Evolutionary conservation across 2,113 vertebrate genomes (phyloP).

Genomic region (Oryzias woworae): DNA sequence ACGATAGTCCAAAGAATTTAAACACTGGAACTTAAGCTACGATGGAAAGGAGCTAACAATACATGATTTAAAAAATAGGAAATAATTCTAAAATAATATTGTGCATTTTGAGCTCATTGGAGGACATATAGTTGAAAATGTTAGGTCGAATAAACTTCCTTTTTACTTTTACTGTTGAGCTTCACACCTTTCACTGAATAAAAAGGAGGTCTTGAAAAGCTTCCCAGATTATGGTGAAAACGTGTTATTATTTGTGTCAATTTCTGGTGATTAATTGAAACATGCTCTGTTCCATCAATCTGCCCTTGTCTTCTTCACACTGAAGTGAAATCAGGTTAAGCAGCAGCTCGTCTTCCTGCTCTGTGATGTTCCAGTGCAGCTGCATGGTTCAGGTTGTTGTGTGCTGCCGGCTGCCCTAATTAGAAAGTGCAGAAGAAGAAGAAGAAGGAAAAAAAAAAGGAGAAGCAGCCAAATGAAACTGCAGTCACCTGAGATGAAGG

Average conservation of each 20-base stretch:
- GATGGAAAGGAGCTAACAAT: too few species aligned
- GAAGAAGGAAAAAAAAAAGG: slow-evolving; percentile 20
- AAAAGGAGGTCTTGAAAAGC: background rate
- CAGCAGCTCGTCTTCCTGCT: slow-evolving; percentile 58
- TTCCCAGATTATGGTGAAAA: background rate
- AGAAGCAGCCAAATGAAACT: slow-evolving; percentile 62
- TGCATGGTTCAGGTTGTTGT: slow-evolving; percentile 66
- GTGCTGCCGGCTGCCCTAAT: slow-evolving; percentile 76
- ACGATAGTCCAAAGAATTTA: too few species aligned
- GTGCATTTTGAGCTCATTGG: too few species aligned
- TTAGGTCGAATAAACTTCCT: too few species aligned
- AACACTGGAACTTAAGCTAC: too few species aligned
- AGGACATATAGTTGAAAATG: too few species aligned
- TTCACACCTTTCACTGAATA: too few species aligned
- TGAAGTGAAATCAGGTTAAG: slow-evolving; percentile 75
- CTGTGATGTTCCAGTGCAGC: slow-evolving; percentile 37
- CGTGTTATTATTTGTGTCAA: slow-evolving; percentile 27
- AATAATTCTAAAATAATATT: too few species aligned
- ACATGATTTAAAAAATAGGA: too few species aligned
- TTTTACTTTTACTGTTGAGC: too few species aligned
- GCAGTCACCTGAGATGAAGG: slow-evolving; percentile 82
- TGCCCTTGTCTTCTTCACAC: slow-evolving; percentile 61
- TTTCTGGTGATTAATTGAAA: slow-evolving; percentile 53
- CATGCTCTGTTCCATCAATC: slow-evolving; percentile 26
- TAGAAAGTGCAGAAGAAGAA: slow-evolving; percentile 48